Base-by-base conservation (phyloP, 2,888 invertebrate species). In the Trichogramma evanescens region DNA sequence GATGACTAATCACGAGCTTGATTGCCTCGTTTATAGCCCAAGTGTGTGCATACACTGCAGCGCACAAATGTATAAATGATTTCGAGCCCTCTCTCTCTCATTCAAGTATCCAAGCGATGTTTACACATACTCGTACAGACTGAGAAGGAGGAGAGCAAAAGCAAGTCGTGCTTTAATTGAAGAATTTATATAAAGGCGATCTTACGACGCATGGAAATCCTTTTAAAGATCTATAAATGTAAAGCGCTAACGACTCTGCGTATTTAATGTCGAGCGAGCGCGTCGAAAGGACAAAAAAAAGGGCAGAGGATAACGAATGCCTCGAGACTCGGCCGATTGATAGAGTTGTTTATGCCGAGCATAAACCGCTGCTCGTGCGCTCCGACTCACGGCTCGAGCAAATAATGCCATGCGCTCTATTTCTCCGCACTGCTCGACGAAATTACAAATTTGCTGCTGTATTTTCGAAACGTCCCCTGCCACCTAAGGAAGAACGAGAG, bases 141-240 rank as follows among this genome's bases (percentile, higher is more conserved):
- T 2, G 26, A 26, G 26, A 26, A 26, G 26, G 26, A 26, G 26
- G 26, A 26, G 26, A 26, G 26, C 26, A 26, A 26, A 26, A 26
- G 2, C 26, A 26, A 26, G 26, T 26, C 26, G 26, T 26, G 26
- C 26, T 42, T 58, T 58, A 59, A 59, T 59, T 52, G 53, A 56
- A 50, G 59, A 55, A 53, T 59, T 58, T 56, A 54, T 59, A 56
- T 50, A 46, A 42, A 46, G 51, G 49, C 55, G 39, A 54, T 5
- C 50, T 41, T 46, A 45, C 40, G 44, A 52, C 45, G 38, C 56
- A 56, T 44, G 62, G 26, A 56, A 54, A 59, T 43, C 56, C 59
- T 59, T 54, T 57, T 56, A 59, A 26, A 51, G 38, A 58, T 61
- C 54, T 61, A 54, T 61, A 54, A 56, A 50, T 52, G 52, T 10